Evolutionary conservation across 2,113 vertebrate genomes (phyloP).

Genomic region (Platichthys flesus): DNA sequence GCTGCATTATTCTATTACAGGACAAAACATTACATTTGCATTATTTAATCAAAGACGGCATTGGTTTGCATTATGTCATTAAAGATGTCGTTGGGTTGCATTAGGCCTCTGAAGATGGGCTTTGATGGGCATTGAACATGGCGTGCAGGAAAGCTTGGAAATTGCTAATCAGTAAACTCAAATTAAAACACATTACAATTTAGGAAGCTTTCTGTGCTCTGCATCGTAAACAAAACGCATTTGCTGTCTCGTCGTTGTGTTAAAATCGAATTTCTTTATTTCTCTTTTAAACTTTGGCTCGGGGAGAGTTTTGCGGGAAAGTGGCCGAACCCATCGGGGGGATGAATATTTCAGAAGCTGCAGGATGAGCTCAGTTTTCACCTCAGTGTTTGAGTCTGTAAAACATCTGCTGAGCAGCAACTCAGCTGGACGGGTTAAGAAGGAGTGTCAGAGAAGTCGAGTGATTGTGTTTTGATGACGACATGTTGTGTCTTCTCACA

Average conservation of each 20-base stretch:
- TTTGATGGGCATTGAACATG: constrained; percentile 56
- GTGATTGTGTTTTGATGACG: too few relatives aligned
- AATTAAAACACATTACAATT: constrained; percentile 61
- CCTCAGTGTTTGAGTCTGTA: not conserved
- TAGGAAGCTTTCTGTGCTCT: constrained; percentile 13
- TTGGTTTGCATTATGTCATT: constrained; percentile 75
- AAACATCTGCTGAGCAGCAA: not conserved
- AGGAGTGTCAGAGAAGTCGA: too few relatives aligned
- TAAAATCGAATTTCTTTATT: not conserved
- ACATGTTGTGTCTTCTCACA: too few relatives aligned
- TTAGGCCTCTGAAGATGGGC: constrained; percentile 60
- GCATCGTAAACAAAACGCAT: constrained; percentile 2
- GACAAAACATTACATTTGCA: constrained; percentile 75
- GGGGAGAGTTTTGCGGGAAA: constrained; percentile 30
- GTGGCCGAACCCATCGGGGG: constrained; percentile 7
- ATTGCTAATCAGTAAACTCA: constrained; percentile 52
- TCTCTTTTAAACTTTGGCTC: not conserved
- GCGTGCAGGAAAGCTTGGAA: constrained; percentile 36
- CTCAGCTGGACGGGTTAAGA: too few relatives aligned
- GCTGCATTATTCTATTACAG: constrained; percentile 74
- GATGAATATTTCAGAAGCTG: constrained; percentile 48
- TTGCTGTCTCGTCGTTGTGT: constrained; percentile 8
- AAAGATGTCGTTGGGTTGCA: constrained; percentile 71
- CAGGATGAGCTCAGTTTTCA: constrained; percentile 11
- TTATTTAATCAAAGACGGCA: constrained; percentile 75